Evolutionary conservation across 2,113 vertebrate genomes (phyloP), one percentile per base, ranked within the genome.

Genomic region (Elanus axillaris): DNA sequence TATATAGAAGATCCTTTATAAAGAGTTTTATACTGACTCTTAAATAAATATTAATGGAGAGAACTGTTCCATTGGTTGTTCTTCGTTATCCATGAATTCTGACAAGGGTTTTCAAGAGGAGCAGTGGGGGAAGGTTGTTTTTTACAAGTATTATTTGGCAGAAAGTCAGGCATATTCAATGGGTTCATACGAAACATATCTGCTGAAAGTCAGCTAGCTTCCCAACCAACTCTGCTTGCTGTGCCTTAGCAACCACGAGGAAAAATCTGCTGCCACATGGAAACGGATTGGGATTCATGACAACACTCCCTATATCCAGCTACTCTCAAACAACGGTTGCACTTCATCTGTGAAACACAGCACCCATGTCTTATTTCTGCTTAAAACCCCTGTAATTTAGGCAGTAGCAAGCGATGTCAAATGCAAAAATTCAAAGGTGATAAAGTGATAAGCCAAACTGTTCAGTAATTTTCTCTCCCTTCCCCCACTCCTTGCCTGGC

Each of bases 211-310:
- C 86, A 91, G 67, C 84, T 93, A 82, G 76, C 89, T 97, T 95
- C 84, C 60, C 47, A 82, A 95, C 86, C 69, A 91, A 91, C 89
- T 96, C 95, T 96, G 71, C 91, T 96, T 66, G 58, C 97, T 93
- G 93, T 91, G 87, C 96, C 96, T 77, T 97, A 96, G 96, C 96
- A 97, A 96, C 90, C 67, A 76, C 16, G 17, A 91, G 95, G 25
- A 83, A 91, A 96, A 96, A 95, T 96, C 95, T 94, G 96, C 94
- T 96, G 95, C 91, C 93, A 88, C 95, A 77, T 96, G 94, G 95
- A 96, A 93, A 97, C 63, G 12, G 91, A 94, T 93, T 96, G 71
- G 95, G 94, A 96, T 96, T 96, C 93, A 88, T 69, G 77, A 90
- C 91, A 91, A 4, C 88, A 73, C 93, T 94, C 66, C 13, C 71